phyloP scores from a whole-genome alignment of 2,888 invertebrate species.

The Eulithis prunata region DNA sequence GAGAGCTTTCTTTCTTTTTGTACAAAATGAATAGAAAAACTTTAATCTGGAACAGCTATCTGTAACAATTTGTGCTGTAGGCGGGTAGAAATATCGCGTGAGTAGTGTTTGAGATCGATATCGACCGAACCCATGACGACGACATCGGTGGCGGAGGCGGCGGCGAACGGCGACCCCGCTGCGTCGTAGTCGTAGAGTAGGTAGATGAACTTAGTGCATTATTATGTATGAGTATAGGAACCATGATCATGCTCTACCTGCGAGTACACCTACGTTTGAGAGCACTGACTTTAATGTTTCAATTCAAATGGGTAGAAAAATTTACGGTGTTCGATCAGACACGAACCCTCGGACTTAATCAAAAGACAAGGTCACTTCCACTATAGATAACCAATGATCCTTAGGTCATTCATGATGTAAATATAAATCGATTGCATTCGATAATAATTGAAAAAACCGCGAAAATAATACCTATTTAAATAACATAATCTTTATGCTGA shows the following conservation, averaged over 20 bases:
- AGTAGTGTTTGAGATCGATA: conserved; percentile 64
- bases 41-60: conserved; percentile 48
- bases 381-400: no score
- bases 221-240: not conserved
- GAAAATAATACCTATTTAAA: conserved; percentile 30
- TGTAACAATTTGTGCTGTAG: conserved; percentile 50
- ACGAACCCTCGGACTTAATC: no score
- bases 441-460: not conserved
- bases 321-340: no score
- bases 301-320: no score
- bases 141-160: not conserved
- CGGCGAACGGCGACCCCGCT: conserved; percentile 61
- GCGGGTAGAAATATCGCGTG: conserved; percentile 61
- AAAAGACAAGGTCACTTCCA: no score
- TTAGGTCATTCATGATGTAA: no score
- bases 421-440: not conserved
- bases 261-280: no score
- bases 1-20: not conserved
- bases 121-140: conserved; percentile 45
- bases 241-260: no score
- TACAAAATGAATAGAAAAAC: conserved; percentile 22
- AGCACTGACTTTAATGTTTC: no score
- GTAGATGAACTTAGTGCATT: conserved; percentile 20
- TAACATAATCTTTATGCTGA: conserved; percentile 48
- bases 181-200: conserved; percentile 14